phyloP scores from a whole-genome alignment of 2,888 invertebrate species.

The Cosmorhoe ocellata region DNA sequence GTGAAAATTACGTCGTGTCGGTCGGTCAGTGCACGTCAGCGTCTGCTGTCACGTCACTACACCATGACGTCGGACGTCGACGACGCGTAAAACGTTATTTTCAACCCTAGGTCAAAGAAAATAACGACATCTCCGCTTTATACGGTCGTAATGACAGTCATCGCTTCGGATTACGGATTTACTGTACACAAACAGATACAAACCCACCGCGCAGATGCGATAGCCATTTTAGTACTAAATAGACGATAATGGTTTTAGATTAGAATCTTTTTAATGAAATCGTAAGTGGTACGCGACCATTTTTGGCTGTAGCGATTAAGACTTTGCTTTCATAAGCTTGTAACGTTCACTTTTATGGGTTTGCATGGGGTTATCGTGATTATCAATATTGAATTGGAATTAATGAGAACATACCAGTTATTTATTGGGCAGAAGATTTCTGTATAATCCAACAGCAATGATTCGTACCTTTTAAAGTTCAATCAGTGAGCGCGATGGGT shows the following conservation, averaged over 20 bases:
- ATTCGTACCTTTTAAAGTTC: background rate
- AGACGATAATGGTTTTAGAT: conserved; percentile 72
- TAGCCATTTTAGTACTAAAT: conserved; percentile 68
- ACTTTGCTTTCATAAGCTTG: conserved; percentile 30
- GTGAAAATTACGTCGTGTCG: too few species aligned
- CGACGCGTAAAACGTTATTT: too few species aligned
- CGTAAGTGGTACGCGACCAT: conserved; percentile 63
- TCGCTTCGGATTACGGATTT: background rate
- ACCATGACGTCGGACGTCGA: too few species aligned
- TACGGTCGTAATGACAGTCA: background rate
- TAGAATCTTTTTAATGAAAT: conserved; percentile 74
- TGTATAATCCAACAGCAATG: too few species aligned
- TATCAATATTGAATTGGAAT: conserved; percentile 10
- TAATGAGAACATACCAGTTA: background rate
- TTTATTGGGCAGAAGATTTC: too few species aligned
- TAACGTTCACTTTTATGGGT: conserved; percentile 27
- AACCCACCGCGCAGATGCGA: conserved; percentile 53
- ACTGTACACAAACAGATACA: conserved; percentile 59
- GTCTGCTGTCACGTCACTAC: too few species aligned
- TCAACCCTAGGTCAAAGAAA: background rate
- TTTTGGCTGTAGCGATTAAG: conserved; percentile 51
- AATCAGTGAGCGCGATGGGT: too few species aligned
- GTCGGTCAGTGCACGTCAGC: too few species aligned
- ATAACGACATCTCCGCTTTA: background rate
- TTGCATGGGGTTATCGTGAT: conserved; percentile 16